phyloP scores from a whole-genome alignment of 1,140 invertebrate genomes.

The Trypoxylus dichotomus region DNA sequence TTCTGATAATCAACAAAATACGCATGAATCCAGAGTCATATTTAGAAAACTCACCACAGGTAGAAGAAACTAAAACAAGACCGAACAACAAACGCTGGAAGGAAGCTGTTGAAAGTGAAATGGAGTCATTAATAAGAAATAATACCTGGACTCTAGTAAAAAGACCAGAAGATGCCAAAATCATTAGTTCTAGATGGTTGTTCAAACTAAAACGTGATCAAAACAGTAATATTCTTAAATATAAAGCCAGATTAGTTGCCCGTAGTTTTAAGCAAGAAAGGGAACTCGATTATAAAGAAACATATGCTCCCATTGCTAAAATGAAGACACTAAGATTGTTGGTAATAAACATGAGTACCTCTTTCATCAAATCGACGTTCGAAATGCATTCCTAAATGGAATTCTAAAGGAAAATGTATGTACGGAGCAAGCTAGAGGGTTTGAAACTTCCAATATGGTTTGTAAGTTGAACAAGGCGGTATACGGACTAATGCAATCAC shows the following conservation, averaged over 20 bases:
- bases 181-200: neutral
- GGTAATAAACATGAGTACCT: neutral
- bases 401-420: too few species aligned
- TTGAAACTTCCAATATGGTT: too few species aligned
- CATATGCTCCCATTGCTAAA: neutral
- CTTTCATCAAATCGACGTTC: neutral
- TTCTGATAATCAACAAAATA: too few species aligned
- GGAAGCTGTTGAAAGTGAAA: neutral
- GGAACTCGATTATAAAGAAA: neutral
- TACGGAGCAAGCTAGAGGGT: too few species aligned
- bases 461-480: neutral
- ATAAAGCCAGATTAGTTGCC: too few species aligned
- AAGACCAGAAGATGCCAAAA: neutral
- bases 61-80: neutral
- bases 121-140: neutral
- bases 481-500: neutral
- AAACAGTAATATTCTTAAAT: slow-evolving; percentile 31
- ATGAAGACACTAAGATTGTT: neutral
- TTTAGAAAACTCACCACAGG: too few species aligned
- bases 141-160: neutral
- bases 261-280: neutral
- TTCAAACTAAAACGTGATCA: slow-evolving; percentile 18
- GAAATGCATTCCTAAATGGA: neutral
- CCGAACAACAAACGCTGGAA: neutral
- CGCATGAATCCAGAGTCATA: too few species aligned